These are phyloP conservation scores for Synaphobranchus kaupii DNA, from an alignment of 2,797 vertebrate species.

Conservation along the genomic window DNA sequence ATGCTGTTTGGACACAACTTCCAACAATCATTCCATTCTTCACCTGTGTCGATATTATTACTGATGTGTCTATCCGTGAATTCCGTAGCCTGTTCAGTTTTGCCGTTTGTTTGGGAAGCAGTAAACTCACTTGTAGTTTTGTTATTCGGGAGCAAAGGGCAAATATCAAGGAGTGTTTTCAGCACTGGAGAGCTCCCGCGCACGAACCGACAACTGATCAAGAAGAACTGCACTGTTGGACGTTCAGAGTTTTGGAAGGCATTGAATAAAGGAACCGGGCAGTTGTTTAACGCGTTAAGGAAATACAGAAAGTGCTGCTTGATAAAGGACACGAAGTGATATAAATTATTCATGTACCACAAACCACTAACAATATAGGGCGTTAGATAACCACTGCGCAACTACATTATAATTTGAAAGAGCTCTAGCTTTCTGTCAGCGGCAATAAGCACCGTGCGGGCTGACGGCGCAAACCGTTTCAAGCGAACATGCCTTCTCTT, in stretches of 20 bases:
- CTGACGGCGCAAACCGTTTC: not conserved
- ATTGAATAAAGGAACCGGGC: not conserved
- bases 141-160: not conserved
- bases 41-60: not conserved
- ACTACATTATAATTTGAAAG: not conserved
- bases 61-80: not conserved
- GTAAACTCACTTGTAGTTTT: not conserved
- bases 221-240: not conserved
- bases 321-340: not conserved
- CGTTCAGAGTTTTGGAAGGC: not conserved
- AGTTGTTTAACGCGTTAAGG: not conserved
- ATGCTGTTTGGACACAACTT: not conserved
- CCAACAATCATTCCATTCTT: not conserved
- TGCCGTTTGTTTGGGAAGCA: not conserved
- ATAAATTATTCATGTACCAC: not conserved
- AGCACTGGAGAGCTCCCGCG: slow-evolving; percentile 22
- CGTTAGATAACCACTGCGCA: not conserved
- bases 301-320: not conserved
- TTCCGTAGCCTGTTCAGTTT: not conserved
- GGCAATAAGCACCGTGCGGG: not conserved
- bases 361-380: not conserved
- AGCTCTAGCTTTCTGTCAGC: not conserved
- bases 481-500: not conserved
- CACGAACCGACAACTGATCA: not conserved
- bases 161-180: not conserved